Base-by-base conservation (phyloP, 2,888 invertebrate species). In the Bombylius major region DNA sequence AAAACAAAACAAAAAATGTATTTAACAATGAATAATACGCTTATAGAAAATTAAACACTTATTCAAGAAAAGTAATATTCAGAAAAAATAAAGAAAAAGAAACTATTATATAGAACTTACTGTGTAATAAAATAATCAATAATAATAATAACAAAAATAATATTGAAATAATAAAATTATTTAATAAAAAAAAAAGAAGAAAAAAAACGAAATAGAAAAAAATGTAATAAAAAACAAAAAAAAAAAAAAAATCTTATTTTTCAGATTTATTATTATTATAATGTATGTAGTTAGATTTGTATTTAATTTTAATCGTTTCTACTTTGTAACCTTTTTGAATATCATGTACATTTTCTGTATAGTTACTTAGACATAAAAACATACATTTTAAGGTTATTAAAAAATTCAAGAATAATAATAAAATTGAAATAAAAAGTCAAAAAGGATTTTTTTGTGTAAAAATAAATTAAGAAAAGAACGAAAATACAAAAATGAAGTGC, bases 11-110 rank as follows among this genome's bases (percentile, higher is more conserved):
- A 56, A 56, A 59, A 56, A 58, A 54, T 52, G 51, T 52, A 64
- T 60, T 62, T 62, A 64, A 64, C 61, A 62, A 63, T 63, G 62
- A 65, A 65, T 61, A 62, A 63, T 63, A 65, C 65, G 65, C 65
- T 65, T 65, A 64, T 63, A 64, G 62, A 61, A 61, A 64, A 63
- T 61, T 62, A 63, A 64, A 42, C 39, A 42, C 11, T 42, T 42
- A 42, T 11, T 42, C 39, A 42, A 42, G 39, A 42, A 42, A 42
- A 11, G 11, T 4, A 42, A 42, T 11, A 42, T 11, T 42, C 39
- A 42, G 11, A 42, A 42, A 42, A 42, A 42, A 42, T 42, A 36
- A 6, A 42, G 11, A 42, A 42, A 42, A 42, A 55, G 44, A 54
- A 51, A 51, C 36, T 32, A 50, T 23, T 36, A 51, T 32, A 54